Base-by-base conservation (phyloP, 2,113 vertebrate genomes). In the Rhabdomys dilectus region DNA sequence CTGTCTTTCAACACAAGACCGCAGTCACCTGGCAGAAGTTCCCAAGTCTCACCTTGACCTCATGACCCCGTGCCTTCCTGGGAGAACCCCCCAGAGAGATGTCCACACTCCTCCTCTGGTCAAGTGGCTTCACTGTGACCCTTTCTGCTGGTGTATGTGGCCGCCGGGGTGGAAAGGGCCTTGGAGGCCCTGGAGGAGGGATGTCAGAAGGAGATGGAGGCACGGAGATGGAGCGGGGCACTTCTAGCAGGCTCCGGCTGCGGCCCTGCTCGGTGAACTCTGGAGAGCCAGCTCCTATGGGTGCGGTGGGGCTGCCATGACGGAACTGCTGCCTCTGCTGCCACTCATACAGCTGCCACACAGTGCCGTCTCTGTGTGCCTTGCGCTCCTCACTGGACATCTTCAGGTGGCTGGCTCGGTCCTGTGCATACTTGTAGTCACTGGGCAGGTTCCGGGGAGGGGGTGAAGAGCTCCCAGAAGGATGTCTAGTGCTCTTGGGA, bases 261-360 rank as follows among this genome's bases (percentile, higher is more conserved):
- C 99, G 98, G 3, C 98, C 98, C 7, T 99, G 98, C 97, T 99
- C 99, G 0, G 99, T 95, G 94, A 99, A 99, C 96, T 99, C 99
- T 0, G 99, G 99, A 17, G 99, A 99, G 16, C 98, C 98, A 0
- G 98, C 93, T 88, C 99, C 99, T 88, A 99, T 96, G 0, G 99
- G 99, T 0, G 99, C 99, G 0, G 99, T 99, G 94, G 99, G 99
- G 98, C 99, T 99, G 96, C 99, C 99, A 0, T 99, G 99, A 36
- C 99, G 99, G 98, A 99, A 99, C 92, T 99, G 99, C 98, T 99
- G 99, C 80, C 99, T 98, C 98, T 99, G 99, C 98, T 99, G 99
- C 99, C 99, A 99, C 98, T 99, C 99, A 0, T 99, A 99, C 0
- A 99, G 99, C 98, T 99, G 99, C 99, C 99, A 99, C 93, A 99